These are phyloP conservation scores for Mus minutoides DNA, from an alignment of 2,797 vertebrate genomes.

Conservation along the genomic window DNA sequence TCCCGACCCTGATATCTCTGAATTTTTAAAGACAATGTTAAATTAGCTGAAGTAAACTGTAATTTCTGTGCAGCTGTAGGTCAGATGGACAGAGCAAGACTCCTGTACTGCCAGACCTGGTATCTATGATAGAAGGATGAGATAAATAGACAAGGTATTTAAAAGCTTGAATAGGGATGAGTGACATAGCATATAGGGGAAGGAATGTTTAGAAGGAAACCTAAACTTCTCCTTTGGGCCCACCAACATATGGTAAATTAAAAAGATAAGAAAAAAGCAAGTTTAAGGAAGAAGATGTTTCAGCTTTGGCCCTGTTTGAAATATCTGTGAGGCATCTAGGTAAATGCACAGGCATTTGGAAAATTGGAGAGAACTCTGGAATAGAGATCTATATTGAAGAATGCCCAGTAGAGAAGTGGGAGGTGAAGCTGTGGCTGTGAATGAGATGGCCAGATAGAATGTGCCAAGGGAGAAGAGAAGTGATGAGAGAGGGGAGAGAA, in stretches of 20 bases:
- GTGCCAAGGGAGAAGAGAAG: neutral
- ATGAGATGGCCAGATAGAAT: neutral
- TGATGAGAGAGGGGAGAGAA: neutral
- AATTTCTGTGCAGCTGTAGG: conserved; percentile 22
- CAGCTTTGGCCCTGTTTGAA: neutral
- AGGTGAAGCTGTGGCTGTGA: neutral
- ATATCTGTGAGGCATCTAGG: neutral
- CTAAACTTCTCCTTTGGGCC: neutral
- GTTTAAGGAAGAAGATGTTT: neutral
- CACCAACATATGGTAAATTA: neutral
- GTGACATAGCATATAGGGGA: neutral
- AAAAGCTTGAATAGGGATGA: neutral
- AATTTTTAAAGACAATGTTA: neutral
- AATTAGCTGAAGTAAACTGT: neutral
- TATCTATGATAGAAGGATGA: neutral
- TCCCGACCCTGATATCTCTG: neutral
- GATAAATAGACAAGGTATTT: neutral
- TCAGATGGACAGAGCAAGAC: neutral
- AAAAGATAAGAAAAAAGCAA: neutral
- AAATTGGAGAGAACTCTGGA: neutral
- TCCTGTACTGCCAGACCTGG: neutral
- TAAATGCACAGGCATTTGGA: neutral
- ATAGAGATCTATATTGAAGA: neutral
- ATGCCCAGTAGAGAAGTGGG: neutral
- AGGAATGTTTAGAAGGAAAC: neutral